phyloP scores from a whole-genome alignment of 2,888 invertebrate genomes.

The Campopleginae sp. region DNA sequence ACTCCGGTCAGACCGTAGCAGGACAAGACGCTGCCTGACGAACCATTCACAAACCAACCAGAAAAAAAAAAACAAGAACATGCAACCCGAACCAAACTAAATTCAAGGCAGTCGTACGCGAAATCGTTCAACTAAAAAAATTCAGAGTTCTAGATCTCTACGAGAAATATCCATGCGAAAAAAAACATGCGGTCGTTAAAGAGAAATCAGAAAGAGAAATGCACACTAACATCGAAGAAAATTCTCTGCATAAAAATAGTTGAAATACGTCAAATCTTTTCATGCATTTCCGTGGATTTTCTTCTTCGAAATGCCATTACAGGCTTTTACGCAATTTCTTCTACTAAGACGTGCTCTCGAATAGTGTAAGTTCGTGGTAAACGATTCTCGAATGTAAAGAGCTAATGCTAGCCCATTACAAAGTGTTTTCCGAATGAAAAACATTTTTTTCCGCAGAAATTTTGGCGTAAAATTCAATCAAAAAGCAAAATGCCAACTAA shows the following conservation, averaged over 20 bases:
- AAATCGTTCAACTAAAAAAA: neutral
- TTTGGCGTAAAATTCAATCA: neutral
- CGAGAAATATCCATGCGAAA: no score
- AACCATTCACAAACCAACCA: constrained; percentile 68
- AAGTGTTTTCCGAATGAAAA: neutral
- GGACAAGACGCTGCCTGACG: constrained; percentile 77
- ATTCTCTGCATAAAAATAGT: no score
- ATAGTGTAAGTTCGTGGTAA: neutral
- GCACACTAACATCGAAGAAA: no score
- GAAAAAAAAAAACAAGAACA: constrained; percentile 9
- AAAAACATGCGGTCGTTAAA: no score
- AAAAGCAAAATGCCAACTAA: neutral
- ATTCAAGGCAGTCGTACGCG: neutral
- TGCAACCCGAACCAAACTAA: constrained; percentile 67
- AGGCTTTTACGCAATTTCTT: neutral
- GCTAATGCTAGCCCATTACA: neutral
- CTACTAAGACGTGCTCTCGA: neutral
- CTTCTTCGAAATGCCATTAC: neutral
- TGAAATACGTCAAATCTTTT: no score
- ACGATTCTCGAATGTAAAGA: neutral
- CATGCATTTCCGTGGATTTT: neutral
- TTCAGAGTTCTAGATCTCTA: no score
- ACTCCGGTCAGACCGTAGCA: constrained; percentile 76
- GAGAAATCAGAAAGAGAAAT: no score
- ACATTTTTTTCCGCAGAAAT: neutral